Base-by-base conservation (phyloP, 2,113 vertebrate species). In the Tamias sibiricus region DNA sequence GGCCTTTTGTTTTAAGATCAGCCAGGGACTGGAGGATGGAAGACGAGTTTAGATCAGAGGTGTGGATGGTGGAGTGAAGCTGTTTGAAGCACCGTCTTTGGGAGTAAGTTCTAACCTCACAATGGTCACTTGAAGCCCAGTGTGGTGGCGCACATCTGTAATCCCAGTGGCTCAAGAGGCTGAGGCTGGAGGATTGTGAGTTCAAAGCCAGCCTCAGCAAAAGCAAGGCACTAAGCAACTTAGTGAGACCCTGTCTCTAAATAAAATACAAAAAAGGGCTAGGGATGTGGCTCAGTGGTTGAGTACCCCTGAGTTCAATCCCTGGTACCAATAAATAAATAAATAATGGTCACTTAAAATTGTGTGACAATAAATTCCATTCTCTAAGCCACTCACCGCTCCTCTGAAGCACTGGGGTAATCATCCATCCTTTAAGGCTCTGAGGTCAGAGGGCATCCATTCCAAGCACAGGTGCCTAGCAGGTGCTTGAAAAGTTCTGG, bases 41-140 rank as follows among this genome's bases (percentile, higher is more conserved):
- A 30, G 57, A 13, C 47, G 24, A 16, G 77, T 30, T 44, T 17
- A 14, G 54, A 20, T 1, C 22, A 40, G 57, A 28, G 42, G 8
- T 1, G 1, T 4, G 16, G 6, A 24, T 26, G 14, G 16, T 0
- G 10, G n/a, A 4, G 37, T 24, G 17, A 5, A 17, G 30, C 8
- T 17, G 10, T 37, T 57, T 35, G 37, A 49, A 6, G 9, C 19
- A 14, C 0, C 1, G 37, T 30, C 6, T 82, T 66, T 47, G 22
- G 49, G 0, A 52, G 52, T 13, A 28, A 57, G 7, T 72, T 54
- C 17, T 49, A n/a, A 62, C n/a, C 37, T 28, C 47, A 47, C 22
- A 44, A 30, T 0, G 1, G 28, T 66, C 82, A 44, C 28, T 20
- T 20, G 10, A 47, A 47, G 44, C 44, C n/a, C n/a, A n/a, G n/a